phyloP scores from a whole-genome alignment of 2,113 vertebrate genomes.

The Laterallus jamaicensis region DNA sequence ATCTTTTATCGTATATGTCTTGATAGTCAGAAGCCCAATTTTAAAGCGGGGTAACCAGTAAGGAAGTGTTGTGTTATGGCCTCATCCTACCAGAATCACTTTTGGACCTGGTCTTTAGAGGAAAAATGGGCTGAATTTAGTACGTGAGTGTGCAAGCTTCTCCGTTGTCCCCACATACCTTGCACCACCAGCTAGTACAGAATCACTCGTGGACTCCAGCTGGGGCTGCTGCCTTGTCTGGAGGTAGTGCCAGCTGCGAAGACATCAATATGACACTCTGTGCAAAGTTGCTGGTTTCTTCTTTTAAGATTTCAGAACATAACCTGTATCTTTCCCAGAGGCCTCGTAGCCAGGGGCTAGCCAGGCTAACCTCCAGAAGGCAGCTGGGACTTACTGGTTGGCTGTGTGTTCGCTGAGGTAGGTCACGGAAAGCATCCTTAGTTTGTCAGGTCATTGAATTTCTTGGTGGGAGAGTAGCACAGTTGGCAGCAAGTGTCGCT shows the following conservation, averaged over 20 bases:
- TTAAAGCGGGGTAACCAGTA: not conserved
- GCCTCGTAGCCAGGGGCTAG: rapidly evolving
- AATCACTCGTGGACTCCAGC: not conserved
- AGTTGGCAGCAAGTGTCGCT: rapidly evolving
- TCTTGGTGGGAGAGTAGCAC: not conserved
- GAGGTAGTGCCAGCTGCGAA: not conserved
- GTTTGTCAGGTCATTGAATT: not conserved
- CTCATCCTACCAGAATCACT: not conserved
- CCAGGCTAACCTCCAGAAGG: not conserved
- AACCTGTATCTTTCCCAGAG: not conserved
- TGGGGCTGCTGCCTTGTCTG: not conserved
- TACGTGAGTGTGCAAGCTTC: rapidly evolving
- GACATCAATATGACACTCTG: rapidly evolving
- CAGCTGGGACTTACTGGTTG: not conserved
- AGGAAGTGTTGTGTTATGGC: not conserved
- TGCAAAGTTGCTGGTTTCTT: not conserved
- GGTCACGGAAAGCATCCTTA: not conserved
- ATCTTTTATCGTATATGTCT: not conserved
- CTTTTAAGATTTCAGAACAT: not conserved
- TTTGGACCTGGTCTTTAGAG: not conserved
- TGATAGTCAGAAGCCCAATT: not conserved
- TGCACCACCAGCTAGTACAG: not conserved
- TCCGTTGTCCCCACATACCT: not conserved
- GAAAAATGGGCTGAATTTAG: not conserved
- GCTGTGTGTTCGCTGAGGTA: rapidly evolving